A percentile compares a stretch with the other conserved stretches of the same genome.
Conservation (phyloP, 1,140 invertebrate species). For the Xylocopa sonorina region DNA sequence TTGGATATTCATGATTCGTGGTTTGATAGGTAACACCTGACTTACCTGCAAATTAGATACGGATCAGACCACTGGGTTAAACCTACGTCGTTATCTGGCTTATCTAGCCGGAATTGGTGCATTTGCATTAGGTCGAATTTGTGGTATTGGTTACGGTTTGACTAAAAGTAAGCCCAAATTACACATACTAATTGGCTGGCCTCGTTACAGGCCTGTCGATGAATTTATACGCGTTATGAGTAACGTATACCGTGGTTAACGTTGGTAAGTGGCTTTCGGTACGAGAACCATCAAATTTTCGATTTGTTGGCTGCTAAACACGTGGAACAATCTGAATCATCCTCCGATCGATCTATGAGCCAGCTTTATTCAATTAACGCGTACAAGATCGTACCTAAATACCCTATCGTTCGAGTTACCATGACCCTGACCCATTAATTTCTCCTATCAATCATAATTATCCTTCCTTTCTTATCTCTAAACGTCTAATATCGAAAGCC, state of each 20-base stretch:
- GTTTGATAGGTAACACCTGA: slow-evolving; percentile 30
- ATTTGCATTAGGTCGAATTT: slow-evolving; percentile 50
- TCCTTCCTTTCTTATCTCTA: background rate
- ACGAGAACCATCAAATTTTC: slow-evolving; percentile 11
- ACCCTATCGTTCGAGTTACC: too few species aligned
- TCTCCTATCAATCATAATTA: background rate
- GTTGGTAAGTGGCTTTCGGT: slow-evolving; percentile 27
- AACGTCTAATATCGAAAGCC: too few species aligned
- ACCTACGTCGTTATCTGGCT: slow-evolving; percentile 52
- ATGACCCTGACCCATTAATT: background rate
- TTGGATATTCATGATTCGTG: slow-evolving; percentile 21
- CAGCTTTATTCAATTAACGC: slow-evolving; percentile 9
- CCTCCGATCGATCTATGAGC: background rate
- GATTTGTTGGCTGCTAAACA: background rate
- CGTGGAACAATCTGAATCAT: background rate
- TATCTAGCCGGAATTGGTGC: slow-evolving; percentile 39
- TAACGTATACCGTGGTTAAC: slow-evolving; percentile 18
- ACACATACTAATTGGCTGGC: slow-evolving; percentile 41
- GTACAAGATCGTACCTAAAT: background rate
- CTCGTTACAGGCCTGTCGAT: slow-evolving; percentile 11
- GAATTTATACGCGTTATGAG: slow-evolving; percentile 16
- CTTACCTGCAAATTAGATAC: slow-evolving; percentile 54
- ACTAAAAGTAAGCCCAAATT: slow-evolving; percentile 46
- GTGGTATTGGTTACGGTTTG: slow-evolving; percentile 41
- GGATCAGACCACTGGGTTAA: slow-evolving; percentile 51